phyloP scores from a whole-genome alignment of 2,888 invertebrate genomes.

The Pimpla rufipes region DNA sequence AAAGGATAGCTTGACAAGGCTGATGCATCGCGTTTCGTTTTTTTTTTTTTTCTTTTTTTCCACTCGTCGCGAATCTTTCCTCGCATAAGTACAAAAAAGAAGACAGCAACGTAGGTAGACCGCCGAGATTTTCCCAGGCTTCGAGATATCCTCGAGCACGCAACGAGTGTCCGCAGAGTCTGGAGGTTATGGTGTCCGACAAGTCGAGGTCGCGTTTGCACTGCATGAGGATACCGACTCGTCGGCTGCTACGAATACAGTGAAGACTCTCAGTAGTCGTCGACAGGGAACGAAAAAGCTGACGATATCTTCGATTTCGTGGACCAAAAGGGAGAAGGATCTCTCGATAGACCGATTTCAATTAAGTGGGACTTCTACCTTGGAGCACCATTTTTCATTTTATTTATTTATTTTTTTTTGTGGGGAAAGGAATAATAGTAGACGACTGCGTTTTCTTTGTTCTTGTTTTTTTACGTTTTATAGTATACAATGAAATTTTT shows the following conservation, averaged over 20 bases:
- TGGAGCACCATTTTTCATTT: no score
- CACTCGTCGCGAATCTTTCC: slow-evolving; percentile 1
- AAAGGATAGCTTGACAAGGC: slow-evolving; percentile 45
- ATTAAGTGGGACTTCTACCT: no score
- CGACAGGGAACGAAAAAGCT: no score
- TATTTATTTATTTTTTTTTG: no score
- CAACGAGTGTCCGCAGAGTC: background rate
- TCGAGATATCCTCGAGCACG: slow-evolving; percentile 45
- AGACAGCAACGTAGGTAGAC: slow-evolving; percentile 21
- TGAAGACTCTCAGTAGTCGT: no score
- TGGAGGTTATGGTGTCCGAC: slow-evolving; percentile 17
- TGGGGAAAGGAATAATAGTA: no score
- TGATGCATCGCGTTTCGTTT: slow-evolving; percentile 22
- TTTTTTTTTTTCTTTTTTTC: background rate
- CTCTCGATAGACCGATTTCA: no score
- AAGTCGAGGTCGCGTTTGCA: slow-evolving; percentile 9
- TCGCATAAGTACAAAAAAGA: background rate
- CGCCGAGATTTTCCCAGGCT: slow-evolving; percentile 59
- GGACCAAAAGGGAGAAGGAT: no score
- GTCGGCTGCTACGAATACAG: background rate
- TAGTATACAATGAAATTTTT: no score
- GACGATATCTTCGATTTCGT: no score
- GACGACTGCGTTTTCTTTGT: no score
- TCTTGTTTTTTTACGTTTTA: no score
- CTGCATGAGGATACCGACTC: slow-evolving; percentile 28